A percentile compares a stretch with the other conserved stretches of the same genome.
Evolutionary conservation across 2,113 vertebrate genomes (phyloP).

Genomic region (Lycaon pictus): DNA sequence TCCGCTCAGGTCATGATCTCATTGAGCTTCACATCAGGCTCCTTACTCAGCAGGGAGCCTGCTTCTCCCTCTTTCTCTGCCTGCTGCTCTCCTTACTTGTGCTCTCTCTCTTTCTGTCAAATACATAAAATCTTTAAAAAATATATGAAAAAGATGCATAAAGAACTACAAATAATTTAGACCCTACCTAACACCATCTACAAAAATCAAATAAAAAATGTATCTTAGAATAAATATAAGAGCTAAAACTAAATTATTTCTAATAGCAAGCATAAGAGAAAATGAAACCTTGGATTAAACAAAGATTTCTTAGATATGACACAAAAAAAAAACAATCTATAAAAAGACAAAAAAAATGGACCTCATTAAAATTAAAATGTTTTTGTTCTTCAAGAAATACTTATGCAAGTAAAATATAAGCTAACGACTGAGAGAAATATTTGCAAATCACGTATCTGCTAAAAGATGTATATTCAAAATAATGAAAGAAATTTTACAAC

Average conservation of each 20-base stretch:
- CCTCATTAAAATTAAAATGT: background rate
- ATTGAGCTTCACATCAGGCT: too few species aligned
- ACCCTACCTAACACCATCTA: background rate
- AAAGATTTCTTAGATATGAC: background rate
- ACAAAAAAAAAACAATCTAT: background rate
- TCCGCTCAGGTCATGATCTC: too few species aligned
- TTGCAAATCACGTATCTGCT: background rate
- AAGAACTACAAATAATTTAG: background rate
- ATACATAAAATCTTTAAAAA: too few species aligned
- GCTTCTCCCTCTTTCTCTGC: too few species aligned
- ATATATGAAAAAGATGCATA: background rate
- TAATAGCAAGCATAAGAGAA: background rate
- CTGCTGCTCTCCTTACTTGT: too few species aligned
- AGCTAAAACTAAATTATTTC: background rate
- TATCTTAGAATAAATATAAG: background rate
- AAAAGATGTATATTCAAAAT: background rate
- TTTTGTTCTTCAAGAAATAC: background rate
- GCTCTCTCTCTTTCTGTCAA: too few species aligned
- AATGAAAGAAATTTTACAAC: background rate
- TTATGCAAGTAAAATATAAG: background rate
- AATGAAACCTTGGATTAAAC: background rate
- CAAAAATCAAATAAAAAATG: background rate
- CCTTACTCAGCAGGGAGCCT: too few species aligned
- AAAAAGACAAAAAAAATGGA: background rate
- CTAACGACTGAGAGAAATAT: background rate